Conservation (phyloP, 2,113 vertebrate genomes). For the Mustela lutreola region DNA sequence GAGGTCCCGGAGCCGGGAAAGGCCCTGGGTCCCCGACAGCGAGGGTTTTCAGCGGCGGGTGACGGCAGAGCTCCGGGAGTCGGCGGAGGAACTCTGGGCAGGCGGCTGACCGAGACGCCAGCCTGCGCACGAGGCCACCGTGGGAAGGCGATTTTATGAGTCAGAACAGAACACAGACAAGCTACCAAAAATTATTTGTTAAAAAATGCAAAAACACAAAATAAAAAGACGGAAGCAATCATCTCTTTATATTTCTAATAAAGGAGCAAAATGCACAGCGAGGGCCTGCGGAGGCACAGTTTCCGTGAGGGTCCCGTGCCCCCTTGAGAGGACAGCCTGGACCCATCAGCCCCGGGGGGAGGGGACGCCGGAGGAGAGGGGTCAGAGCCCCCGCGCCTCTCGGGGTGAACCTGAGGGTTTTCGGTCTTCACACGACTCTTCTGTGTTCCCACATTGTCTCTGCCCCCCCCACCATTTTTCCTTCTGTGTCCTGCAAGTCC, state of each 20-base stretch:
- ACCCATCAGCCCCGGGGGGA: background rate
- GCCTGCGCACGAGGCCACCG: constrained; percentile 10
- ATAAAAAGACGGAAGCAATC: constrained; percentile 76
- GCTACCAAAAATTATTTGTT: constrained; percentile 88
- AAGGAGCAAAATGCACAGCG: constrained; percentile 65
- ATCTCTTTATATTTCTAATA: constrained; percentile 84
- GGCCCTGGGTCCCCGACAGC: constrained; percentile 72
- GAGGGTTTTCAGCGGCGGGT: background rate
- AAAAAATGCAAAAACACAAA: constrained; percentile 78
- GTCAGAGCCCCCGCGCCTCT: background rate
- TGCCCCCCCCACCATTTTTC: background rate
- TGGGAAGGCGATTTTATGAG: constrained; percentile 61
- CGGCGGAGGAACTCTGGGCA: background rate
- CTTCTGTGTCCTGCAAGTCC: background rate
- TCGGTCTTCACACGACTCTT: background rate
- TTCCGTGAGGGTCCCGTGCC: background rate
- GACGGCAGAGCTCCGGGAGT: background rate
- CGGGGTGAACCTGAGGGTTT: background rate
- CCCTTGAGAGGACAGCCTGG: constrained; percentile 22
- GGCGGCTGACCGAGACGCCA: background rate
- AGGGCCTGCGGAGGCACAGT: constrained; percentile 45
- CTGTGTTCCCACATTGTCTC: background rate
- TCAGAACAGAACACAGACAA: constrained; percentile 65
- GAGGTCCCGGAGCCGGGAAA: constrained; percentile 77
- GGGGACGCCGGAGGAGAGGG: background rate